A percentile compares a stretch with the other conserved stretches of the same genome.
Conservation (phyloP, 2,888 invertebrate genomes). For the Leptogaster cylindrica region DNA sequence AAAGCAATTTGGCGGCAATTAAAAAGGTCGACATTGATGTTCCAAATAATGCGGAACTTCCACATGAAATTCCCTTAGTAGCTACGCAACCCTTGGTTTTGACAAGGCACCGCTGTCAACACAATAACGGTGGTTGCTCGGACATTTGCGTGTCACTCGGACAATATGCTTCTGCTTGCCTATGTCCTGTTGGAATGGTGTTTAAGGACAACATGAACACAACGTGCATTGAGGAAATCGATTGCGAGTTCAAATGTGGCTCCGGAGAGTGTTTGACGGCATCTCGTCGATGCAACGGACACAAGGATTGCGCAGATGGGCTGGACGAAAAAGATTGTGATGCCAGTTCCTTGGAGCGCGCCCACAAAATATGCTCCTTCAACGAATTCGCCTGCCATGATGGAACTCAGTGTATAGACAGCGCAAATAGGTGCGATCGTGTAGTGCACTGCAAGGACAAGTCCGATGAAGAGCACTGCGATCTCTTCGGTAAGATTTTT, state of each 20-base stretch:
- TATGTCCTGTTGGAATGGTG: conserved; percentile 73
- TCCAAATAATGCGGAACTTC: conserved; percentile 52
- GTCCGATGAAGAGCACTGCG: conserved; percentile 67
- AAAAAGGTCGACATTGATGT: conserved; percentile 56
- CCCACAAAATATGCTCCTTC: conserved; percentile 57
- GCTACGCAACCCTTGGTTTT: conserved; percentile 39
- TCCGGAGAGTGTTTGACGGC: conserved; percentile 66
- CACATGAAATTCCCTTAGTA: conserved; percentile 39
- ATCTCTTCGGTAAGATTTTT: conserved; percentile 55
- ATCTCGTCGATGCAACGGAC: conserved; percentile 65
- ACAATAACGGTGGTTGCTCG: conserved; percentile 71
- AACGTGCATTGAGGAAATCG: conserved; percentile 66
- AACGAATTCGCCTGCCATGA: conserved; percentile 65
- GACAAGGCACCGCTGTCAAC: conserved; percentile 66
- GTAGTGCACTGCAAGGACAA: conserved; percentile 65
- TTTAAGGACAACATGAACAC: conserved; percentile 62
- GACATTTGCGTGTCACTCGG: conserved; percentile 72
- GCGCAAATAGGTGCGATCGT: conserved; percentile 63
- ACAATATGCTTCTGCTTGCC: conserved; percentile 59
- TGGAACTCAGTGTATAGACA: conserved; percentile 63
- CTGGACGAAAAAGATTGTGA: conserved; percentile 65
- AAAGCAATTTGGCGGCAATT: conserved; percentile 58
- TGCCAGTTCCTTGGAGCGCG: conserved; percentile 55
- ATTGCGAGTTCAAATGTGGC: conserved; percentile 65
- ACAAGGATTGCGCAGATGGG: conserved; percentile 66